Percentiles rank a stretch among this genome's conserved stretches.
phyloP scores from a whole-genome alignment of 2,797 vertebrate genomes.

The Karalla daura region DNA sequence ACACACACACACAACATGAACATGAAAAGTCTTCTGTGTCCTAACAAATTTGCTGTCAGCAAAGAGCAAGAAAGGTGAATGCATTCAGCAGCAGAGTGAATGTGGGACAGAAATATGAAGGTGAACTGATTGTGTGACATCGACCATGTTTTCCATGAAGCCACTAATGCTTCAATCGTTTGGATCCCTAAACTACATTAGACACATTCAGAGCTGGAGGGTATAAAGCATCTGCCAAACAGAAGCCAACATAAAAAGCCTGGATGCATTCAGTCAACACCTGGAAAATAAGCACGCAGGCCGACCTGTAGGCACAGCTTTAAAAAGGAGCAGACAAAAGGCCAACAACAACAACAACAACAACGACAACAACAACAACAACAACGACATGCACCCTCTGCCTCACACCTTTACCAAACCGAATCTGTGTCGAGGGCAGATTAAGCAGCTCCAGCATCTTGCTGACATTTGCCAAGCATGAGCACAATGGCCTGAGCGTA shows the following conservation, averaged over 20 bases:
- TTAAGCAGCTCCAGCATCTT: conserved; percentile 48
- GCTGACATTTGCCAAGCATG: conserved; percentile 59
- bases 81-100: no score
- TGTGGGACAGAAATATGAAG: not conserved
- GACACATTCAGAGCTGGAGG: not conserved
- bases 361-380: not conserved
- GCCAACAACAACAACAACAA: not conserved
- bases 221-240: not conserved
- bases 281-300: not conserved
- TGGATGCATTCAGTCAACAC: not conserved
- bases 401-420: conserved; percentile 8
- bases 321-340: not conserved
- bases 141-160: not conserved
- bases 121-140: not conserved
- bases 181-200: not conserved
- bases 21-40: no score
- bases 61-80: no score
- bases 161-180: not conserved
- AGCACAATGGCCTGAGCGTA: conserved; percentile 42
- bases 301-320: not conserved
- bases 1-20: no score
- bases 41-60: no score
- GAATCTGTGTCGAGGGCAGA: conserved; percentile 25
- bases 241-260: not conserved
- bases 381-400: not conserved